A percentile compares a stretch with the other conserved stretches of the same genome.
Evolutionary conservation across 1,140 invertebrate genomes (phyloP).

Genomic region (Brachionus angularis): DNA sequence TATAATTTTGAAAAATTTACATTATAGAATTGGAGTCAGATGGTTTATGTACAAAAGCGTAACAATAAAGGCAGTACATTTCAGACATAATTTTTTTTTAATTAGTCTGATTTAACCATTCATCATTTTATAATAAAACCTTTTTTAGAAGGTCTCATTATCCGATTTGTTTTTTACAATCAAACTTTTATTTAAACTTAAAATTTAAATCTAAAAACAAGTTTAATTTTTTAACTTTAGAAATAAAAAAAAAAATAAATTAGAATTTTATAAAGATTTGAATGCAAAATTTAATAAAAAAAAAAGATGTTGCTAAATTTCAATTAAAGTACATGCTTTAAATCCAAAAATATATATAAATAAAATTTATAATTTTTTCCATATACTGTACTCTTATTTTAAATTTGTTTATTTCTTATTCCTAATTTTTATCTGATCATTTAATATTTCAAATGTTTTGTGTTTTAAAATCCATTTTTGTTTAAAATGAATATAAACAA

Average conservation of each 20-base stretch:
- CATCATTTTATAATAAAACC: conserved; percentile 43
- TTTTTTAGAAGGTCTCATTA: conserved; percentile 36
- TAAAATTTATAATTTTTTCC: too few relatives aligned
- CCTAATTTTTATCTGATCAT: too few relatives aligned
- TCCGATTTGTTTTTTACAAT: background rate
- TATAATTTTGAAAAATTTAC: too few relatives aligned
- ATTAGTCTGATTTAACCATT: conserved; percentile 44
- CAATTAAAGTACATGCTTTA: too few relatives aligned
- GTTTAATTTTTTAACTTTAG: background rate
- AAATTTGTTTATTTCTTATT: too few relatives aligned
- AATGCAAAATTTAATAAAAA: background rate
- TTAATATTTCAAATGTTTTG: too few relatives aligned
- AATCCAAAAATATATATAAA: too few relatives aligned
- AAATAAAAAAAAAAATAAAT: background rate
- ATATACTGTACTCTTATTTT: too few relatives aligned
- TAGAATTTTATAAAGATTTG: conserved; percentile 14
- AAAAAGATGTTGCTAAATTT: too few relatives aligned
- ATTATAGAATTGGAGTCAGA: conserved; percentile 31
- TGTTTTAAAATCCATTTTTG: too few relatives aligned
- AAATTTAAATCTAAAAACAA: background rate
- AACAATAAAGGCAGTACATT: conserved; percentile 39
- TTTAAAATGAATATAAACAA: conserved; percentile 5
- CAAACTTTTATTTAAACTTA: background rate
- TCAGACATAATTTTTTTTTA: conserved; percentile 42
- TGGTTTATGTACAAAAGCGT: conserved; percentile 44